Evolutionary conservation across 2,888 invertebrate genomes (phyloP), one percentile per base, ranked within the genome.

Genomic region (Apotomis capreana): DNA sequence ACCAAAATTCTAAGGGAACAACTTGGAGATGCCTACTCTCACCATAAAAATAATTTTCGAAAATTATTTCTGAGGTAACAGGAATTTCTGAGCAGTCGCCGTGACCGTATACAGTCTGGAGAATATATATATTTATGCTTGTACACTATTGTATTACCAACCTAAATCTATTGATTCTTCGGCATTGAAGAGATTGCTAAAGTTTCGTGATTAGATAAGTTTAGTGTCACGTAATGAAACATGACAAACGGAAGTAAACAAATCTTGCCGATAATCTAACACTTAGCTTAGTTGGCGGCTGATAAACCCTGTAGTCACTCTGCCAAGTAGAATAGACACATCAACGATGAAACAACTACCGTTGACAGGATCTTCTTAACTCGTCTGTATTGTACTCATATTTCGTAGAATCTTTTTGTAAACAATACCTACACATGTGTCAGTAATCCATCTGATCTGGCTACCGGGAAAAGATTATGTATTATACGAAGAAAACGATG

Each of bases 401-500:
- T 68, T 72, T 72, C 72, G 51, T 63, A 72, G 63, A 72, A 72
- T 37, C 13, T 46, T 68, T 62, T 63, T 68, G 68, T 72, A 72
- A 68, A 72, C 72, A 72, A 62, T 52, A 59, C n/a, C n/a, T n/a
- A n/a, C 58, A 52, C 65, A 71, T 71, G 51, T 68, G 64, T 57
- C 67, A 55, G 60, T 71, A 67, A 74, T 73, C 76, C 59, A 13
- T 59, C 69, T 70, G 76, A 52, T 63, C 68, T 73, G 74, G 62
- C 73, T 69, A 75, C 72, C 70, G 74, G 76, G 78, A 77, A 78
- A 76, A 76, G 58, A 69, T 68, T 71, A 74, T 64, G 49, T 54
- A 44, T 55, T 67, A 61, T 57, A 15, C 55, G 49, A 15, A 57
- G 69, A 36, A 69, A 63, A 59, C 62, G 58, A 68, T 36, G 52